These are phyloP conservation scores for Rosalia funebris DNA, from an alignment of 2,888 invertebrate species.

Conservation along the genomic window DNA sequence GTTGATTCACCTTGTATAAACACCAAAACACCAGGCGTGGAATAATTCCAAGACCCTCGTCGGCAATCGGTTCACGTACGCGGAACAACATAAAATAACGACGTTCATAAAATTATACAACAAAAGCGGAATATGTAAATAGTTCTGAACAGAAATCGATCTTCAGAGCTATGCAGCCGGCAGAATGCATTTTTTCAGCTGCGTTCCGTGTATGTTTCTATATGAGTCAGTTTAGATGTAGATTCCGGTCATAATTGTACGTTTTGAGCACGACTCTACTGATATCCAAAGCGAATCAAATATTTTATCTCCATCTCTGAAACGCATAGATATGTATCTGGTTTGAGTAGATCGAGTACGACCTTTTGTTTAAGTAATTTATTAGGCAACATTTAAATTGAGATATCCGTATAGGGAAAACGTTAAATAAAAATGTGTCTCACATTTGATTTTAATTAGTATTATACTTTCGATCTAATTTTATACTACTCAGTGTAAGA, in stretches of 20 bases:
- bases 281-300: background rate
- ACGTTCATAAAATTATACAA: constrained; percentile 2
- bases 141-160: constrained; percentile 14
- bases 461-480: no score
- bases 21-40: no score
- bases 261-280: background rate
- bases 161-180: constrained; percentile 3
- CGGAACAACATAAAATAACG: constrained; percentile 18
- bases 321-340: background rate
- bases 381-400: no score
- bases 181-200: constrained; percentile 25
- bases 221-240: constrained; percentile 24
- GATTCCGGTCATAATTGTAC: constrained; percentile 33
- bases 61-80: constrained; percentile 9
- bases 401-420: no score
- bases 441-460: no score
- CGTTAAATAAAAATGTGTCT: no score
- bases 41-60: background rate
- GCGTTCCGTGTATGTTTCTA: constrained; percentile 14
- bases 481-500: no score
- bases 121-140: constrained; percentile 17
- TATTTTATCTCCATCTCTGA: background rate
- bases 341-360: no score
- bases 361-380: no score
- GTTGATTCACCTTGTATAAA: no score